Base-by-base conservation (phyloP, 1,140 invertebrate species). In the Drosophila lowei region DNA sequence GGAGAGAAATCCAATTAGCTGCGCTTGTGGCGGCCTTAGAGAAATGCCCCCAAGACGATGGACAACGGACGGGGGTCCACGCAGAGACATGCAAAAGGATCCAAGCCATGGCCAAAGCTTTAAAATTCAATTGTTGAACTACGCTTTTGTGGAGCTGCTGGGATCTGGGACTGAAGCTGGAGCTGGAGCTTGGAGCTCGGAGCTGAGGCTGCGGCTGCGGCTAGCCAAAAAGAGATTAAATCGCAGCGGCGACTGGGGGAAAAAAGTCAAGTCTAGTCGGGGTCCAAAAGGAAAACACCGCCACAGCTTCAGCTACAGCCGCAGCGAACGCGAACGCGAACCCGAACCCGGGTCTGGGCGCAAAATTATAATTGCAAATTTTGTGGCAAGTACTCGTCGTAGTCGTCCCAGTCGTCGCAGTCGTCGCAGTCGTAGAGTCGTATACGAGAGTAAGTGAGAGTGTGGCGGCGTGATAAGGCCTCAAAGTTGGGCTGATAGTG, bases 311-410 rank as follows among this genome's bases (percentile, higher is more conserved):
- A 23, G 23, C 23, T 0, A 4, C 21, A 23, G 2, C 21, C 21
- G 5, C 23, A 25, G 4, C 5, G 4, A 25, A 11, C 50, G 55
- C 73, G 41, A 38, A 38, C 11, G 50, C 28, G 38, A 25, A 25
- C 23, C 30, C 16, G 41, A 11, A 11, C 21, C 21, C n/a, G 15
- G 48, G 63, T 52, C 77, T 59, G 52, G 81, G 81, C 81, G 81
- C 84, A 88, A 88, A 86, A 88, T 88, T 88, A 88, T 88, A 88
- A 88, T 88, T 88, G 83, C 83, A 88, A 88, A 88, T 88, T 79
- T 85, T 77, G 62, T 72, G 81, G 52, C 42, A 75, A 56, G 53
- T 59, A 60, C 77, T 54, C 65, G 58, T 42, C 41, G 16, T 41
- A 16, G 34, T 25, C 34, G 66, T 0, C 2, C 6, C 1, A 1